Conservation (phyloP, 2,888 invertebrate genomes). For the Abrostola tripartita region DNA sequence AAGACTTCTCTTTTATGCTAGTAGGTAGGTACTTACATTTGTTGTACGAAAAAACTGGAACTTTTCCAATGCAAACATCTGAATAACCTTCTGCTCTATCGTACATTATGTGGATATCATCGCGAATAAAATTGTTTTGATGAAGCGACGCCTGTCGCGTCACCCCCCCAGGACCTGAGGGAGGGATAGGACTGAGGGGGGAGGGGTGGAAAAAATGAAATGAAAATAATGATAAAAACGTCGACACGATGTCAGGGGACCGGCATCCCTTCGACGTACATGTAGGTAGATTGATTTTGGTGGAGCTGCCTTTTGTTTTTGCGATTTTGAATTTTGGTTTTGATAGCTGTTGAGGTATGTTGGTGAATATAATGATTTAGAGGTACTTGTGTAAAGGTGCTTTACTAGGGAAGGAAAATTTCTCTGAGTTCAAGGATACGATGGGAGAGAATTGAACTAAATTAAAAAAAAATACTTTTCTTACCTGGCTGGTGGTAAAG, state of each 20-base stretch:
- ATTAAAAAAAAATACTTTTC: too few relatives aligned
- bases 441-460: too few relatives aligned
- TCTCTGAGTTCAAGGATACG: too few relatives aligned
- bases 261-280: slow-evolving; percentile 47
- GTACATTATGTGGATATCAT: slow-evolving; percentile 30
- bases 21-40: too few relatives aligned
- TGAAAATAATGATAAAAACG: slow-evolving; percentile 78
- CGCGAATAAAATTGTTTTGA: slow-evolving; percentile 69
- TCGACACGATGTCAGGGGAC: slow-evolving; percentile 64
- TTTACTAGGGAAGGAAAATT: too few relatives aligned
- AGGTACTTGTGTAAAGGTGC: too few relatives aligned
- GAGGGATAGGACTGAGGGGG: slow-evolving; percentile 29
- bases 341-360: neutral
- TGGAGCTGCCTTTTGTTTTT: slow-evolving; percentile 21
- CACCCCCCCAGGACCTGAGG: slow-evolving; percentile 54
- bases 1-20: too few relatives aligned
- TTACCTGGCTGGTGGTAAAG: too few relatives aligned
- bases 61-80: too few relatives aligned
- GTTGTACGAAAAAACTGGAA: too few relatives aligned
- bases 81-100: slow-evolving; percentile 20
- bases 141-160: slow-evolving; percentile 69
- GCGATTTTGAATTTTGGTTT: slow-evolving; percentile 14
- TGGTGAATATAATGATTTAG: too few relatives aligned
- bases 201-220: slow-evolving; percentile 67
- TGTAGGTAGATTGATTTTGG: slow-evolving; percentile 55